Evolutionary conservation across 2,888 invertebrate genomes (phyloP), one percentile per base, ranked within the genome.

Genomic region (Cheilosia pagana): DNA sequence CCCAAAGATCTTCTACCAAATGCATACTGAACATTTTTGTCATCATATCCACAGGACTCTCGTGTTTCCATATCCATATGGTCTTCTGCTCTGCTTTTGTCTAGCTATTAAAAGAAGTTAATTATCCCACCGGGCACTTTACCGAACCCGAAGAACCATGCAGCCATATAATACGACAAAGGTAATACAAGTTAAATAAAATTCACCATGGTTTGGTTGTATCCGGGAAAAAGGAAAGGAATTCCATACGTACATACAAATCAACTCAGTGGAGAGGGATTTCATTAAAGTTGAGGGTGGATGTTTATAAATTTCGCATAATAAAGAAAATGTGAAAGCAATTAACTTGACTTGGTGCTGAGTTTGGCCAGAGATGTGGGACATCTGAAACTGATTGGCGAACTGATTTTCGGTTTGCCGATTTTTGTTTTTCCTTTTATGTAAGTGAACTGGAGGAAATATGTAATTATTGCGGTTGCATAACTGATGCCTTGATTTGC

Each of bases 251-350:
- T 16, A 19, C 35, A 12, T 55, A 39, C 10, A 35, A 21, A n/a
- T 14, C 45, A 19, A 45, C 23, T 41, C 14, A 41, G 16, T n/a
- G 60, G 43, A 28, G n/a, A 10, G 60, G 16, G 25, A 43, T 28
- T 60, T 41, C 43, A 60, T 41, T 23, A 41, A 43, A 21, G 63
- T n/a, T 16, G 31, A 35, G 35, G 35, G 14, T 41, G 52, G 23
- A 41, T 53, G 52, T 39, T 52, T 65, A 68, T 55, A 55, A 53
- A 53, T 31, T 41, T 43, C 41, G 41, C 28, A 25, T 31, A 39
- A 65, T 65, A 43, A 68, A 55, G 43, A 31, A 68, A 68, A 68
- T 45, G 68, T 23, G 55, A 68, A 55, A 55, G 68, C 55, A 68
- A 68, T 68, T 55, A 55, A 68, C 53, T 43, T 55, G 21, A 55